Conservation (phyloP, 2,888 invertebrate genomes). For the Melitaea athalia region DNA sequence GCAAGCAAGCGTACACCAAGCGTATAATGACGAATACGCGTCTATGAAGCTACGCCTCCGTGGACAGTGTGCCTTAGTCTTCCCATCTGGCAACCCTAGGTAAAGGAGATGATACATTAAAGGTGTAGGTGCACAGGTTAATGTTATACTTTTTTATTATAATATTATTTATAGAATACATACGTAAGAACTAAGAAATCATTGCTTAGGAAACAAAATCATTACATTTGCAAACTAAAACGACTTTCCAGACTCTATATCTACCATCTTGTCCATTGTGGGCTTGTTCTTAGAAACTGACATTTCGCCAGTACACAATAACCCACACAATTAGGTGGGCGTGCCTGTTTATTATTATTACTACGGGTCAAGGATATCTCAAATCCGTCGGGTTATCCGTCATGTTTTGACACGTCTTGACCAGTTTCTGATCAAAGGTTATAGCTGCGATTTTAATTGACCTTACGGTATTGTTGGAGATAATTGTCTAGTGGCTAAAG, state of each 20-base stretch:
- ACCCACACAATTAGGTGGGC: conserved; percentile 22
- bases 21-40: no score
- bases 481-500: background rate
- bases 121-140: no score
- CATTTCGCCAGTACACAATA: conserved; percentile 14
- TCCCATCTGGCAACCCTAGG: no score
- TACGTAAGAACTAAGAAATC: no score
- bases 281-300: conserved; percentile 21
- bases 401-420: conserved; percentile 15
- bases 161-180: background rate
- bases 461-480: conserved; percentile 9
- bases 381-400: conserved; percentile 3
- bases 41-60: no score
- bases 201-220: background rate
- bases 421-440: conserved; percentile 20
- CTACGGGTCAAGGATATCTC: conserved; percentile 18
- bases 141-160: no score
- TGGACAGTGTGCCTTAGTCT: no score
- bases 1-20: no score
- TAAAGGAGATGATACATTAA: no score
- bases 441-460: conserved; percentile 13
- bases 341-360: conserved; percentile 18
- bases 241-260: conserved; percentile 3
- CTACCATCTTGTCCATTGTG: conserved; percentile 8
- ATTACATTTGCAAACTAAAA: background rate